A percentile compares a stretch with the other conserved stretches of the same genome.
Conservation (phyloP, 2,113 vertebrate genomes). For the Microcebus jonahi region DNA sequence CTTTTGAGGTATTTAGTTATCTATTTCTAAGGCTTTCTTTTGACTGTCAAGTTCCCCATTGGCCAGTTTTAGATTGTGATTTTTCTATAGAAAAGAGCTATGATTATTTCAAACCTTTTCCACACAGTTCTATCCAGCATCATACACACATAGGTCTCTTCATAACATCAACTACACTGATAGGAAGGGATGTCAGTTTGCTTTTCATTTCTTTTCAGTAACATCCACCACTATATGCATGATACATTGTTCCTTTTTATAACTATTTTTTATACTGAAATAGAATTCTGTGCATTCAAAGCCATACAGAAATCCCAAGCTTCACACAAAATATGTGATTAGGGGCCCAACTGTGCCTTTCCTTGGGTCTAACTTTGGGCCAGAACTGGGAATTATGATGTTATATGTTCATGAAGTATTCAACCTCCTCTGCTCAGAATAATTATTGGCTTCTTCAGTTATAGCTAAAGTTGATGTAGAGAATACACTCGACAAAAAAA, state of each 20-base stretch:
- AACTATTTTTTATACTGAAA: constrained; percentile 22
- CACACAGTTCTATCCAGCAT: background rate
- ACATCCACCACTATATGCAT: background rate
- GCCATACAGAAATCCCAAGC: constrained; percentile 35
- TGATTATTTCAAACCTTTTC: background rate
- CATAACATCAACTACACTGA: background rate
- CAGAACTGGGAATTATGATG: background rate
- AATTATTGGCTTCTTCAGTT: background rate
- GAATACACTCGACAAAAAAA: background rate
- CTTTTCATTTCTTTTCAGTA: constrained; percentile 18
- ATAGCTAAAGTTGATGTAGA: background rate
- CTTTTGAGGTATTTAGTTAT: background rate
- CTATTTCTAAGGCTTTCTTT: background rate
- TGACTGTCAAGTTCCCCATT: background rate
- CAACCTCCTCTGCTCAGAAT: background rate
- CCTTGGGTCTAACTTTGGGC: background rate
- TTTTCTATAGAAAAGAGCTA: background rate
- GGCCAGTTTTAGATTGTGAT: background rate
- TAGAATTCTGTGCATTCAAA: constrained; percentile 32
- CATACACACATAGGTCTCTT: background rate
- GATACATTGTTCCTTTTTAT: background rate
- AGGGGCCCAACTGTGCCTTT: background rate
- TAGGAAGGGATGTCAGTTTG: background rate
- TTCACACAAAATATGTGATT: background rate
- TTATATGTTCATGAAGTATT: constrained; percentile 2